Base-by-base conservation (phyloP, 1,140 invertebrate species). In the Thalassaphorura encarpata region DNA sequence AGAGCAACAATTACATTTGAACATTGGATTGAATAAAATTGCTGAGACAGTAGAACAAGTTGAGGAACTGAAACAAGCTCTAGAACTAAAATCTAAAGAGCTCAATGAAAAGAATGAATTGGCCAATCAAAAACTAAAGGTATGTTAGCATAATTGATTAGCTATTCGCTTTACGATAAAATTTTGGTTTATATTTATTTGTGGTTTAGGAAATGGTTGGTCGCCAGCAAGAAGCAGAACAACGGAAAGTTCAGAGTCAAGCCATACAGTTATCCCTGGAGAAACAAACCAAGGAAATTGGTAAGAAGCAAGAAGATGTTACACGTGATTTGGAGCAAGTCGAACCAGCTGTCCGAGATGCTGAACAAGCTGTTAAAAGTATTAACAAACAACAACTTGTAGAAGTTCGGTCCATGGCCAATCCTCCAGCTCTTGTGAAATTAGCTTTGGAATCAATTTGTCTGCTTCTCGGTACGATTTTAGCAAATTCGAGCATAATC, bases 381-480 rank as follows among this genome's bases (percentile, higher is more conserved):
- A 99, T 99, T 75, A 97, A 94, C 80, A 98, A 97, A 78, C 93
- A 97, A 71, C 93, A 99, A 76, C 79, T 99, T 69, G 93, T 97
- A 63, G 97, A 99, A 78, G 87, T 99, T 69, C 79, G 90, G 68
- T 92, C 95, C 26, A 95, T 99, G 89, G 85, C 89, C 61, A 97
- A 97, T 79, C 97, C 97, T 68, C 97, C 97, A 54, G 83, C 87
- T 52, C 81, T 91, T 68, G 95, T 99, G 58, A 99, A 99, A 78
- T 79, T 99, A 71, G 94, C 96, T 45, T 76, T 99, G 66, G 97
- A 99, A 75, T 95, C 95, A 61, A 97, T 99, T 73, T 99, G 95
- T 77, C 80, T 98, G 64, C 81, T 99, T 67, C 82, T 99, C 56
- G 96, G 48, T 2, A 95, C 99, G 77, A 90, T 88, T 71, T 90